Evolutionary conservation across 2,113 vertebrate genomes (phyloP).

Genomic region (Urocitellus parryii): DNA sequence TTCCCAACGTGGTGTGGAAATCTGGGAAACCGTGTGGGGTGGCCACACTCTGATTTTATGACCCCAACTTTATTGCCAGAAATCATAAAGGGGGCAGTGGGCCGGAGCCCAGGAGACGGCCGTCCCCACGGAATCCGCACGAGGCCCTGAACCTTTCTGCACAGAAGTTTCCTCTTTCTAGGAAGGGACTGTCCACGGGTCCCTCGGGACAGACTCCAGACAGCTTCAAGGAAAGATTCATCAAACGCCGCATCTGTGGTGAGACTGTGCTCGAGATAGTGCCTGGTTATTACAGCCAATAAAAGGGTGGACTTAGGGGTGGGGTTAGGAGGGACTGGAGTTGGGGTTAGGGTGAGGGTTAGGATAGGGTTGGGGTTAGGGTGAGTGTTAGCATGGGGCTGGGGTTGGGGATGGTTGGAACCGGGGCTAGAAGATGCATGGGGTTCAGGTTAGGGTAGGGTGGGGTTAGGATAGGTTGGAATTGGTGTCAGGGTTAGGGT

Average conservation of each 20-base stretch:
- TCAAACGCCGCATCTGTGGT: background rate
- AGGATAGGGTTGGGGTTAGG: background rate
- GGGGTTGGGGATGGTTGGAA: too few species aligned
- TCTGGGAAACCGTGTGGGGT: conserved; percentile 45
- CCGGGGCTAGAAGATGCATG: too few species aligned
- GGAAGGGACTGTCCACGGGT: background rate
- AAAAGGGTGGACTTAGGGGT: background rate
- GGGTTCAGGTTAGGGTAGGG: background rate
- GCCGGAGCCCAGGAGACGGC: background rate
- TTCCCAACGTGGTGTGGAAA: conserved; percentile 53
- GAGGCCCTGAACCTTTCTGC: background rate
- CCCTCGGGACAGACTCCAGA: background rate
- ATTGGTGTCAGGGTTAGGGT: background rate
- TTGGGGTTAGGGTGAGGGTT: background rate
- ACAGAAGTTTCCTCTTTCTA: background rate
- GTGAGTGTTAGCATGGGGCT: fast-evolving
- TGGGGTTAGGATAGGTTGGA: background rate
- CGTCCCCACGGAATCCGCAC: background rate
- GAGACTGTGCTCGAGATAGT: background rate
- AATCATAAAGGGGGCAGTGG: conserved; percentile 63
- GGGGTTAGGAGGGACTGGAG: too few species aligned
- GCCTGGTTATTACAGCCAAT: background rate
- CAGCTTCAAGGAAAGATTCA: background rate
- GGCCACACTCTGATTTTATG: conserved; percentile 76
- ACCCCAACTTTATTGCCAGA: conserved; percentile 57